A percentile compares a stretch with the other conserved stretches of the same genome.
Conservation (phyloP, 2,797 vertebrate species). For the Huso huso region DNA sequence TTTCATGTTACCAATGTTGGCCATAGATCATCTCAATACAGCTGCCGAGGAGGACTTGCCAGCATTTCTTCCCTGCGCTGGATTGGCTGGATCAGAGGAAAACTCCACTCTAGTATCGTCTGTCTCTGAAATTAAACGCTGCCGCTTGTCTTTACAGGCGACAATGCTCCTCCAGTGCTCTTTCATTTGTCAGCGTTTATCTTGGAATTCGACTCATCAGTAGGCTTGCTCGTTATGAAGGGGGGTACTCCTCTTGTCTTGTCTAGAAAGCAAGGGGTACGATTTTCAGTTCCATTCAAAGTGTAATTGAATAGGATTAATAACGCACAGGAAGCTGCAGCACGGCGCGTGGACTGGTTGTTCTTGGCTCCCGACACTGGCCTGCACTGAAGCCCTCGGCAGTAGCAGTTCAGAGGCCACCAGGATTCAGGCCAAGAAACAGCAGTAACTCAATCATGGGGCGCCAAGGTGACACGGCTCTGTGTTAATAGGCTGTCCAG, state of each 20-base stretch:
- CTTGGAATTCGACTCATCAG: constrained; percentile 35
- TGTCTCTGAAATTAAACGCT: too few species aligned
- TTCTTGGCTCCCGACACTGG: constrained; percentile 18
- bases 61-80: too few species aligned
- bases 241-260: constrained; percentile 3
- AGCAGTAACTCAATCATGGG: not conserved
- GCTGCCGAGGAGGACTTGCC: too few species aligned
- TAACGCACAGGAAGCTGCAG: constrained; percentile 10
- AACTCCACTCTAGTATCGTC: too few species aligned
- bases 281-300: not conserved
- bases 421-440: constrained; percentile 20
- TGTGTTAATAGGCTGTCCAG: too few species aligned
- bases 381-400: constrained; percentile 25
- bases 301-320: constrained; percentile 4
- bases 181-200: constrained; percentile 35
- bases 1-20: too few species aligned
- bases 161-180: constrained; percentile 22
- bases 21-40: too few species aligned
- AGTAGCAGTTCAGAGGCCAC: constrained; percentile 34
- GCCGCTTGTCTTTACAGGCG: too few species aligned
- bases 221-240: constrained; percentile 27
- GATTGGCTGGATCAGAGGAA: too few species aligned
- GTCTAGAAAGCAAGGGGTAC: constrained; percentile 18
- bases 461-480: too few species aligned
- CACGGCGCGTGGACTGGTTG: constrained; percentile 12